Percentiles rank a stretch among this genome's conserved stretches.
Evolutionary conservation across 2,113 vertebrate species (phyloP).

Genomic region (Bettongia penicillata): DNA sequence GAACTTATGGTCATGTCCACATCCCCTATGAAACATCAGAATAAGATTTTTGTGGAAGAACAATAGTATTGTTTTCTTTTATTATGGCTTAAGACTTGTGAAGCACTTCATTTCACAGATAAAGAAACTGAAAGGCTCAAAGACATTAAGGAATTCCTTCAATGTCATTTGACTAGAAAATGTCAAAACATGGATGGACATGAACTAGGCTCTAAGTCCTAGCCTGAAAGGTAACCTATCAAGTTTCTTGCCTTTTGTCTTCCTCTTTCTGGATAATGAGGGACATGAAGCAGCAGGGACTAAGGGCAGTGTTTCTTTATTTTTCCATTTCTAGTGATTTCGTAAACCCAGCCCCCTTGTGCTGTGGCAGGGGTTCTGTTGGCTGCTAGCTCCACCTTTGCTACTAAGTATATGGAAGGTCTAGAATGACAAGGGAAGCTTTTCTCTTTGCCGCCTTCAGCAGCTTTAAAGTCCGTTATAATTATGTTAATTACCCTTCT

Average conservation of each 20-base stretch:
- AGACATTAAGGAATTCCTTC: background rate
- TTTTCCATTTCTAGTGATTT: background rate
- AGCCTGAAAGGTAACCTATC: background rate
- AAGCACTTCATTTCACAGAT: background rate
- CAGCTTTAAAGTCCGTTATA: background rate
- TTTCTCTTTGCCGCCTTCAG: background rate
- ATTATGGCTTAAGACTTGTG: background rate
- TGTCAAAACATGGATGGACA: background rate
- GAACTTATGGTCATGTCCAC: background rate
- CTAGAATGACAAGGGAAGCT: constrained; percentile 1
- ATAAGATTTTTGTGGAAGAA: background rate
- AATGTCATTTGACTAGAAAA: background rate
- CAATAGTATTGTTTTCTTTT: background rate
- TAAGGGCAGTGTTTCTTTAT: background rate
- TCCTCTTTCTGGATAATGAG: background rate
- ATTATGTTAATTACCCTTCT: constrained; percentile 14
- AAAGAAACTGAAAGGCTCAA: background rate
- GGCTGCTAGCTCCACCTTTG: background rate
- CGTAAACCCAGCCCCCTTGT: background rate
- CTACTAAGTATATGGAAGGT: constrained; percentile 44
- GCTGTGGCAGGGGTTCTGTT: background rate
- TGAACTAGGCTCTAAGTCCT: background rate
- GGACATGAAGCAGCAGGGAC: background rate
- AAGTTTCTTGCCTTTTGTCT: background rate
- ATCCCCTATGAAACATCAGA: background rate